A percentile compares a stretch with the other conserved stretches of the same genome.
Conservation (phyloP, 2,113 vertebrate genomes). For the Microtus ochrogaster region DNA sequence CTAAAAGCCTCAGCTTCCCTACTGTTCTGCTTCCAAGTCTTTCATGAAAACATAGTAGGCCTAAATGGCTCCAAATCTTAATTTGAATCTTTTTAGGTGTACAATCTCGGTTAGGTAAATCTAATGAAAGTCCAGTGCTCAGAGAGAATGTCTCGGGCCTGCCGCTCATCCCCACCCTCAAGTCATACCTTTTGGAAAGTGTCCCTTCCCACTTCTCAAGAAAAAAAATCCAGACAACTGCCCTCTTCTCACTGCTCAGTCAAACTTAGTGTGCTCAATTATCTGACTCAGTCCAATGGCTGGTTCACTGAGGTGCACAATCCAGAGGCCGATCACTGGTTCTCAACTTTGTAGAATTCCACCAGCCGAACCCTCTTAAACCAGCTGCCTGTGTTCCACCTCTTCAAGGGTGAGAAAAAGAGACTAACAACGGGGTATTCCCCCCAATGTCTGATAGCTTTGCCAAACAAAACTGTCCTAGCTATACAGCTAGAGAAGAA, state of each 20-base stretch:
- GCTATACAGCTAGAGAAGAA: slow-evolving; percentile 66
- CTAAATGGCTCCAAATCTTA: slow-evolving; percentile 43
- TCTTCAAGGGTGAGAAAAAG: slow-evolving; percentile 70
- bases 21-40: slow-evolving; percentile 52
- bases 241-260: slow-evolving; percentile 64
- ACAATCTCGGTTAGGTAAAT: slow-evolving; percentile 31
- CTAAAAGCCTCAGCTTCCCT: slow-evolving; percentile 13
- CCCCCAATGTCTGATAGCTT: slow-evolving; percentile 54
- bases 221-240: slow-evolving; percentile 63
- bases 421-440: slow-evolving; percentile 53
- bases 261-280: slow-evolving; percentile 69
- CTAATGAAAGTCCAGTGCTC: slow-evolving; percentile 32
- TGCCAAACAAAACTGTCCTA: slow-evolving; percentile 70
- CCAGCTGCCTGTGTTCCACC: slow-evolving; percentile 72
- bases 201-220: slow-evolving; percentile 45
- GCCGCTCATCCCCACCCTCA: neutral
- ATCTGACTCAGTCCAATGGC: slow-evolving; percentile 65
- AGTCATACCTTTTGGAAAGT: slow-evolving; percentile 26
- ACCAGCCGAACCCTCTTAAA: slow-evolving; percentile 72
- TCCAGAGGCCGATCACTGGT: slow-evolving; percentile 66
- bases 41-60: slow-evolving; percentile 45
- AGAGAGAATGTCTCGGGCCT: slow-evolving; percentile 41
- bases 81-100: slow-evolving; percentile 15
- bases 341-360: slow-evolving; percentile 67
- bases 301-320: slow-evolving; percentile 75